Conservation (phyloP, 2,888 invertebrate species). For the Drosophila algonquin region DNA sequence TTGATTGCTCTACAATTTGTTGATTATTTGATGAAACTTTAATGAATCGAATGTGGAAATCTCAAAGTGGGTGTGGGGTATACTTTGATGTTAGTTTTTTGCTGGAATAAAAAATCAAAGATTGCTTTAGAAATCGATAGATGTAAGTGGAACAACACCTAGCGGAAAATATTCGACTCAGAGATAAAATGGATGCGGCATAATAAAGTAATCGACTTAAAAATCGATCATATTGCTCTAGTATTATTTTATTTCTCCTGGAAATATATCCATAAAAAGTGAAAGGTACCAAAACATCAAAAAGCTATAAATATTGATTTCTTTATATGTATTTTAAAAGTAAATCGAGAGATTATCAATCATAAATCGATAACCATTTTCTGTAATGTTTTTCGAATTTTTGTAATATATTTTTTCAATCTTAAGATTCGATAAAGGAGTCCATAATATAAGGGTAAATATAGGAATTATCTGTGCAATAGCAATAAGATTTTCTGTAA, state of each 20-base stretch:
- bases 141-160: background rate
- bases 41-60: constrained; percentile 17
- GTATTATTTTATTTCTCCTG: no score
- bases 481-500: background rate
- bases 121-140: background rate
- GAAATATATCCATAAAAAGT: no score
- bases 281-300: no score
- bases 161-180: background rate
- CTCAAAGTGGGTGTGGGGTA: background rate
- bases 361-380: background rate
- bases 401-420: background rate
- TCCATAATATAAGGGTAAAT: background rate
- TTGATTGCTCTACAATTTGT: constrained; percentile 33
- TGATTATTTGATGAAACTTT: constrained; percentile 22
- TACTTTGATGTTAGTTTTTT: background rate
- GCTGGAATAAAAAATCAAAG: background rate
- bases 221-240: no score
- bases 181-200: no score
- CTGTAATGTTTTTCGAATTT: fast-evolving
- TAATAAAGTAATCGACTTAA: background rate
- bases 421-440: background rate
- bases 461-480: background rate
- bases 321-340: no score
- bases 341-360: no score
- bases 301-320: no score